These are phyloP conservation scores for Psophia crepitans DNA, from an alignment of 2,113 vertebrate genomes.

Conservation along the genomic window DNA sequence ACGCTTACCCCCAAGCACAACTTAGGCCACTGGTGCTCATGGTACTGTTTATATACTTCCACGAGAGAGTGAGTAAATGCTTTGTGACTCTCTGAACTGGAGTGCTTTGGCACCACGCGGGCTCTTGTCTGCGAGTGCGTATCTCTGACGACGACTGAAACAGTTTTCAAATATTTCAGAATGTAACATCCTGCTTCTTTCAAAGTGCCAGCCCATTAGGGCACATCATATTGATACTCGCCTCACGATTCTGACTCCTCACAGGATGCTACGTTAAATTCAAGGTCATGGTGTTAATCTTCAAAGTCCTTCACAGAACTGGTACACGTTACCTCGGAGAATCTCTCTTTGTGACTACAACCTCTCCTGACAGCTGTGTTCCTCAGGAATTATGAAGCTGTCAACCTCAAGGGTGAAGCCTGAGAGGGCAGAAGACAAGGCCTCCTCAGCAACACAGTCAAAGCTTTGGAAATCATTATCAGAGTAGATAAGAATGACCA, in stretches of 20 bases:
- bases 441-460: conserved; percentile 31
- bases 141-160: not conserved
- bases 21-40: not conserved
- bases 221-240: not conserved
- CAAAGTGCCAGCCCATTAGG: not conserved
- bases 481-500: conserved; percentile 52
- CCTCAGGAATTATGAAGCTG: conserved; percentile 66
- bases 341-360: conserved; percentile 44
- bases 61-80: not conserved
- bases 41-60: not conserved
- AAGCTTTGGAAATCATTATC: conserved; percentile 62
- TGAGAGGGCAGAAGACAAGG: conserved; percentile 37
- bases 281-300: conserved; percentile 60
- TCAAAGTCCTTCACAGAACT: conserved; percentile 49
- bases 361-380: conserved; percentile 60
- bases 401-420: conserved; percentile 63
- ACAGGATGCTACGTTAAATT: conserved; percentile 23
- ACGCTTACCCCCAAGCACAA: not conserved
- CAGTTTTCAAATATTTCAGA: not conserved
- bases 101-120: not conserved
- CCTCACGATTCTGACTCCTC: conserved; percentile 14
- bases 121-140: not conserved
- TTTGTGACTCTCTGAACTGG: not conserved
- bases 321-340: conserved; percentile 47
- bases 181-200: not conserved